These are phyloP conservation scores for Sycophila texana DNA, from an alignment of 2,888 invertebrate species.

Conservation along the genomic window DNA sequence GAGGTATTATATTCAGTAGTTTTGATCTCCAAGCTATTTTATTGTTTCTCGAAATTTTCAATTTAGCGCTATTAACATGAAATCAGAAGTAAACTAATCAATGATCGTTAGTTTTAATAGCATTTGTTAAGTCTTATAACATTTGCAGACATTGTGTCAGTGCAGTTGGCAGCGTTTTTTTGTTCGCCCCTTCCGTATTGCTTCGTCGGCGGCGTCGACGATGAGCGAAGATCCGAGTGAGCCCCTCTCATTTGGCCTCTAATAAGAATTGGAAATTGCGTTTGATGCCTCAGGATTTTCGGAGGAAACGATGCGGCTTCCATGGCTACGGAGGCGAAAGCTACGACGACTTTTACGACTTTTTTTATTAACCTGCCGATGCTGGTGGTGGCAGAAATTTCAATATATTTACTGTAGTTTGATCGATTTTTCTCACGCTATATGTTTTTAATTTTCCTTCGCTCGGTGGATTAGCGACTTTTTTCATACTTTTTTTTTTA, in stretches of 20 bases:
- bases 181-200: not conserved
- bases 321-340: conserved; percentile 29
- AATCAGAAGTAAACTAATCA: too few species aligned
- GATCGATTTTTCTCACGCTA: conserved; percentile 8
- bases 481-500: too few species aligned
- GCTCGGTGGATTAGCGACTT: too few species aligned
- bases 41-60: too few species aligned
- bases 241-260: conserved; percentile 47
- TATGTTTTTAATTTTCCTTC: not conserved
- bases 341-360: conserved; percentile 44
- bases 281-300: conserved; percentile 56
- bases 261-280: conserved; percentile 59
- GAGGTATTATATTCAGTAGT: too few species aligned
- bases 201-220: not conserved
- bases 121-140: too few species aligned
- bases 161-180: too few species aligned
- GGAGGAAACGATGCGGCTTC: conserved; percentile 53
- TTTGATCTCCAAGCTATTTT: too few species aligned
- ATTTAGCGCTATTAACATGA: too few species aligned
- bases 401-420: conserved; percentile 40
- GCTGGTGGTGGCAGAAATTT: conserved; percentile 26
- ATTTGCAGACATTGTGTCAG: too few species aligned
- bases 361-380: conserved; percentile 42
- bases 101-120: too few species aligned
- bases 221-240: conserved; percentile 41